These are phyloP conservation scores for Haliclystus octoradiatus DNA, from an alignment of 30 jellyfish, hydroid and myxozoan species.

Conservation along the genomic window DNA sequence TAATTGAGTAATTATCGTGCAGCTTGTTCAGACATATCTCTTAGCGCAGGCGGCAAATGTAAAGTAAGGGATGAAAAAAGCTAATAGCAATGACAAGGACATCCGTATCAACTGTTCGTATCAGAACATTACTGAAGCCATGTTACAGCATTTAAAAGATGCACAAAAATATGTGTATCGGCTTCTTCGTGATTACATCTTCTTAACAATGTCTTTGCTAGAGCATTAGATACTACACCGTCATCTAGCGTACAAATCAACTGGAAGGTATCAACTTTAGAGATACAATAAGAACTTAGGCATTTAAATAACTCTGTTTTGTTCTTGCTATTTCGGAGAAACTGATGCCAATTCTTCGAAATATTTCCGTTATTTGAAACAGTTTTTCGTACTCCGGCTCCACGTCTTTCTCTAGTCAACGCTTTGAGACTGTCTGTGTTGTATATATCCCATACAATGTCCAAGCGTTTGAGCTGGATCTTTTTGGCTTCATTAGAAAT, in stretches of 20 bases:
- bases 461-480: too few species aligned
- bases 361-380: too few species aligned
- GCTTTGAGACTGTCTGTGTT: not conserved
- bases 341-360: not conserved
- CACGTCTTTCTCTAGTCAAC: slow-evolving; percentile 6
- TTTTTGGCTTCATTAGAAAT: too few species aligned
- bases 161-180: slow-evolving; percentile 17
- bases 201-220: too few species aligned
- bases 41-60: too few species aligned
- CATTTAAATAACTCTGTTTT: slow-evolving; percentile 5
- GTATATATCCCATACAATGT: slow-evolving; percentile 13
- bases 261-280: too few species aligned
- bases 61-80: too few species aligned
- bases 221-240: too few species aligned
- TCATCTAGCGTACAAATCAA: too few species aligned
- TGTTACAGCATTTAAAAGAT: slow-evolving; percentile 15
- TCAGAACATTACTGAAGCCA: slow-evolving; percentile 11
- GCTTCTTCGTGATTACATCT: slow-evolving; percentile 49
- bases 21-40: too few species aligned
- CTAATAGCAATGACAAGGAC: slow-evolving; percentile 28
- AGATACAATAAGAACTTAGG: too few species aligned
- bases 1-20: too few species aligned
- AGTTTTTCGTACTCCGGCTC: slow-evolving; percentile 1
- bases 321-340: slow-evolving; percentile 2
- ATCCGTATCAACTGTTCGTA: slow-evolving; percentile 32